Evolutionary conservation across 2,888 invertebrate genomes (phyloP).

Genomic region (Agonopterix heracliana): DNA sequence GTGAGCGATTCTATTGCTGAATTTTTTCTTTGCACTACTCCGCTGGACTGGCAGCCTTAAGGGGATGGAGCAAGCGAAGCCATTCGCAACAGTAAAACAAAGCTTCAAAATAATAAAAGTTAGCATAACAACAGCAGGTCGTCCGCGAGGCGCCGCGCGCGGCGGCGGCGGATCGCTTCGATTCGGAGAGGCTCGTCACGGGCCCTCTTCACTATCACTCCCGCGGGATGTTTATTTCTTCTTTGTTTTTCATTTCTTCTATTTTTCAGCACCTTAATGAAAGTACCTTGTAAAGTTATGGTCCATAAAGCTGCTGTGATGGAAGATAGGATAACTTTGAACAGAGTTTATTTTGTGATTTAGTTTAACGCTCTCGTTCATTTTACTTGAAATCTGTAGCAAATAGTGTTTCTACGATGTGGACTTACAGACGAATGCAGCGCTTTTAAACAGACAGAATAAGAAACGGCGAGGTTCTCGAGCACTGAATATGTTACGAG

Average conservation of each 20-base stretch:
- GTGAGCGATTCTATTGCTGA: too few relatives aligned
- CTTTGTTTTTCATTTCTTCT: slow-evolving; percentile 42
- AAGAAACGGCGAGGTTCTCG: slow-evolving; percentile 14
- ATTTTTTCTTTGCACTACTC: too few relatives aligned
- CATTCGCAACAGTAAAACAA: slow-evolving; percentile 56
- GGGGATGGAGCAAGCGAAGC: slow-evolving; percentile 37
- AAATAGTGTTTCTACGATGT: slow-evolving; percentile 14
- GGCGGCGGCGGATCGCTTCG: slow-evolving; percentile 14
- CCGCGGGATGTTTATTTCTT: slow-evolving; percentile 38
- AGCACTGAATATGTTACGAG: slow-evolving; percentile 13
- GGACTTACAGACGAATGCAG: slow-evolving; percentile 12
- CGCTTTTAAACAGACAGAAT: slow-evolving; percentile 16
- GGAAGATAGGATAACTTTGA: slow-evolving; percentile 3
- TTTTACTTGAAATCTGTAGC: slow-evolving; percentile 12
- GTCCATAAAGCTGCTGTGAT: slow-evolving; percentile 1
- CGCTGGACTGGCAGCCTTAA: background rate
- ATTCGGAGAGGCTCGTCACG: slow-evolving; percentile 28
- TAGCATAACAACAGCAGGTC: slow-evolving; percentile 25
- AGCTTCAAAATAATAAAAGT: slow-evolving; percentile 67
- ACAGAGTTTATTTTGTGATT: slow-evolving; percentile 8
- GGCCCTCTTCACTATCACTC: slow-evolving; percentile 53
- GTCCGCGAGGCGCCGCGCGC: slow-evolving; percentile 13
- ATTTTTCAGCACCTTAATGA: slow-evolving; percentile 39
- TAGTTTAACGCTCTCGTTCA: slow-evolving; percentile 11
- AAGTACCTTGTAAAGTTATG: slow-evolving; percentile 17